phyloP scores from a whole-genome alignment of 2,113 vertebrate genomes.

The Chlamydotis undulata region DNA sequence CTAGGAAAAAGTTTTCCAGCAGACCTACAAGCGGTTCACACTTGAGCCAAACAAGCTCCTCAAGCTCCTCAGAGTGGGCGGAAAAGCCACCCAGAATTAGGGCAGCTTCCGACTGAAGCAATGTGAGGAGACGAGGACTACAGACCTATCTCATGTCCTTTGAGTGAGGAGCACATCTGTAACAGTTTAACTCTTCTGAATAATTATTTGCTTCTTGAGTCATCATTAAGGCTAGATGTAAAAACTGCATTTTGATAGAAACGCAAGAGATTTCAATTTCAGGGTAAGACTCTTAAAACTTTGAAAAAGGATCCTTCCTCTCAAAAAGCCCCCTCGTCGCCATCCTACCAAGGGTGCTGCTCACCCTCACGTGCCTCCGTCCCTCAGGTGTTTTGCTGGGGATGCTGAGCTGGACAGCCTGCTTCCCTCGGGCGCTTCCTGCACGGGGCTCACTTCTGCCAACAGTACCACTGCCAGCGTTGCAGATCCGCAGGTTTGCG shows the following conservation, averaged over 20 bases:
- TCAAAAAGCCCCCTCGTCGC: not conserved
- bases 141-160: not conserved
- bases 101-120: not conserved
- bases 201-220: not conserved
- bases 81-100: constrained; percentile 18
- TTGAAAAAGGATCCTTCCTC: not conserved
- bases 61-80: not conserved
- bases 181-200: not conserved
- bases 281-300: not conserved
- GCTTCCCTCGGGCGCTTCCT: fast-evolving
- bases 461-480: fast-evolving
- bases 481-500: not conserved
- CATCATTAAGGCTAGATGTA: not conserved
- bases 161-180: not conserved
- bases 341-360: not conserved
- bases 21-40: not conserved
- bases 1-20: not conserved
- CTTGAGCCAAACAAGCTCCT: not conserved
- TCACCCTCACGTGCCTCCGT: fast-evolving
- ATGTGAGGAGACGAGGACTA: fast-evolving
- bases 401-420: fast-evolving
- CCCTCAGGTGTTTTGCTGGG: not conserved
- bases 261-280: not conserved
- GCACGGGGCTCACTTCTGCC: not conserved
- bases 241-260: not conserved